A percentile compares a stretch with the other conserved stretches of the same genome.
Conservation (phyloP, 2,888 invertebrate species). For the Steinernema carpocapsae region DNA sequence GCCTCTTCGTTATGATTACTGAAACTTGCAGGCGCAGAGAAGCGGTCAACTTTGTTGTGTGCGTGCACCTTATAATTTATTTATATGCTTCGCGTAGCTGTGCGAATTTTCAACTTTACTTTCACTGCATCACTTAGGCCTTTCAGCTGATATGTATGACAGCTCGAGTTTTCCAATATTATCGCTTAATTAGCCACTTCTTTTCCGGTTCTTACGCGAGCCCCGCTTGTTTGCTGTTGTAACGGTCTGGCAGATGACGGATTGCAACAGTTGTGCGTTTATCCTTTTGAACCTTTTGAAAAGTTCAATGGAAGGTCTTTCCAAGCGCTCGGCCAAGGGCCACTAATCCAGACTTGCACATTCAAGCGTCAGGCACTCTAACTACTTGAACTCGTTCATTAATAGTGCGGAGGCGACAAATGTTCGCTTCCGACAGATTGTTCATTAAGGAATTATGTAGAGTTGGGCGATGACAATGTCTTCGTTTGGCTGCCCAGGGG, state of each 20-base stretch:
- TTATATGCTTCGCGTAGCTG: background rate
- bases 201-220: background rate
- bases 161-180: background rate
- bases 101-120: conserved; percentile 26
- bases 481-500: background rate
- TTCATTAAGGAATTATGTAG: conserved; percentile 33
- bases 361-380: background rate
- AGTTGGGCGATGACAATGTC: conserved; percentile 5
- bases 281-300: background rate
- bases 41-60: conserved; percentile 9
- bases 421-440: background rate
- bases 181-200: background rate
- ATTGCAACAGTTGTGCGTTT: conserved; percentile 3
- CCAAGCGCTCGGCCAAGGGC: background rate
- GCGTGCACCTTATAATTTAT: conserved; percentile 11
- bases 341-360: conserved; percentile 26
- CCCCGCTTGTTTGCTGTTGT: background rate
- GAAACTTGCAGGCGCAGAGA: background rate
- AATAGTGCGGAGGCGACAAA: conserved; percentile 14
- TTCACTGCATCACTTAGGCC: background rate
- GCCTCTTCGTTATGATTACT: too few species aligned
- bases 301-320: background rate
- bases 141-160: background rate
- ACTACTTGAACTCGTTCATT: conserved; percentile 26
- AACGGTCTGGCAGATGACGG: background rate